A percentile compares a stretch with the other conserved stretches of the same genome.
Evolutionary conservation across 2,113 vertebrate species (phyloP).

Genomic region (Embiotoca jacksoni): DNA sequence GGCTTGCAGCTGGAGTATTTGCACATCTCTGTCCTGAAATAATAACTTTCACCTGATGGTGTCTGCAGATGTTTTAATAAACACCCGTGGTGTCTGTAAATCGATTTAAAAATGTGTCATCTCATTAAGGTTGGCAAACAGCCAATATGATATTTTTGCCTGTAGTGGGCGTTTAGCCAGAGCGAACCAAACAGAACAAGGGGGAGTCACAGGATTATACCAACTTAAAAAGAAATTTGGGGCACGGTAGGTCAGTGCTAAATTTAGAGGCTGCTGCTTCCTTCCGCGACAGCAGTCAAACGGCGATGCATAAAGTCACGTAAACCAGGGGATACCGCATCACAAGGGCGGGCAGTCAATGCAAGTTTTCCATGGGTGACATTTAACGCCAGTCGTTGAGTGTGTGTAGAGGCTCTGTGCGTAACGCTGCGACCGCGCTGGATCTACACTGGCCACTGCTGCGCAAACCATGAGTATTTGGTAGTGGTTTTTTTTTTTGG

Average conservation of each 20-base stretch:
- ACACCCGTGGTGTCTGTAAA: not conserved
- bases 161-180: conserved; percentile 59
- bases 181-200: conserved; percentile 56
- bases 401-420: conserved; percentile 29
- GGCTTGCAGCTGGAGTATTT: not conserved
- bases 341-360: conserved; percentile 56
- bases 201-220: conserved; percentile 66
- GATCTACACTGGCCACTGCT: conserved; percentile 44
- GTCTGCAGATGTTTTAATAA: conserved; percentile 3
- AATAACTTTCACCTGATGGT: not conserved
- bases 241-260: conserved; percentile 76
- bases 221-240: conserved; percentile 67
- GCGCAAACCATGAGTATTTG: conserved; percentile 36
- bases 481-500: conserved; percentile 16
- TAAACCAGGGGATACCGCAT: conserved; percentile 59
- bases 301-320: conserved; percentile 51
- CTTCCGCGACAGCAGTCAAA: conserved; percentile 50
- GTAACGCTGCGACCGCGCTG: conserved; percentile 42
- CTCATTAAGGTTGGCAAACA: not conserved
- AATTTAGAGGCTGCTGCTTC: conserved; percentile 76
- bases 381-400: conserved; percentile 71
- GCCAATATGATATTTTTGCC: conserved; percentile 4
- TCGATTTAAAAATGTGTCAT: not conserved
- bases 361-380: conserved; percentile 60
- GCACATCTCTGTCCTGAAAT: not conserved